phyloP scores from a whole-genome alignment of 2,113 vertebrate species.

The Zapornia atra region DNA sequence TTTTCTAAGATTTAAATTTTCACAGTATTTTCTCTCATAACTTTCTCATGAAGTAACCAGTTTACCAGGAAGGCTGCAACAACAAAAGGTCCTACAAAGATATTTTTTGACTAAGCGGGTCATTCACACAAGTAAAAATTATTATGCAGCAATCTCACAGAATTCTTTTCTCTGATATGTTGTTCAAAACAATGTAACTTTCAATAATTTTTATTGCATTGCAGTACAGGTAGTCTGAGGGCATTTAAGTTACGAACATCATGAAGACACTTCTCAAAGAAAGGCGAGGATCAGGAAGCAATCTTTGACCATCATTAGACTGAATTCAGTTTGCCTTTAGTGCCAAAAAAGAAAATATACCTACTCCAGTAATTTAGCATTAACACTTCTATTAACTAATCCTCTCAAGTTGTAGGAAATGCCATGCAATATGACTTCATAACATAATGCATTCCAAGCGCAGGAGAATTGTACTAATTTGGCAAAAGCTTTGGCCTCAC shows the following conservation, averaged over 20 bases:
- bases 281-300: not conserved
- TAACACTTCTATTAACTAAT: not conserved
- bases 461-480: not conserved
- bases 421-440: not conserved
- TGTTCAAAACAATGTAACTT: not conserved
- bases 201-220: constrained; percentile 11
- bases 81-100: not conserved
- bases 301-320: not conserved
- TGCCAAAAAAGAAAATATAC: not conserved
- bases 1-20: not conserved
- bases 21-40: not conserved
- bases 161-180: not conserved
- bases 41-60: not conserved
- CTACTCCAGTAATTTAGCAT: not conserved
- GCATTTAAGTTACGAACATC: constrained; percentile 3
- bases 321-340: not conserved
- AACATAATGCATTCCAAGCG: not conserved
- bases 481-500: not conserved
- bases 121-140: not conserved
- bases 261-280: not conserved
- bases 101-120: not conserved
- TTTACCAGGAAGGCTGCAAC: not conserved
- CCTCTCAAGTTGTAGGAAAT: constrained; percentile 22
- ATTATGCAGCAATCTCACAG: not conserved
- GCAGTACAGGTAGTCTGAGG: not conserved